Conservation (phyloP, 2,797 vertebrate species). For the Neoniphon sammara region DNA sequence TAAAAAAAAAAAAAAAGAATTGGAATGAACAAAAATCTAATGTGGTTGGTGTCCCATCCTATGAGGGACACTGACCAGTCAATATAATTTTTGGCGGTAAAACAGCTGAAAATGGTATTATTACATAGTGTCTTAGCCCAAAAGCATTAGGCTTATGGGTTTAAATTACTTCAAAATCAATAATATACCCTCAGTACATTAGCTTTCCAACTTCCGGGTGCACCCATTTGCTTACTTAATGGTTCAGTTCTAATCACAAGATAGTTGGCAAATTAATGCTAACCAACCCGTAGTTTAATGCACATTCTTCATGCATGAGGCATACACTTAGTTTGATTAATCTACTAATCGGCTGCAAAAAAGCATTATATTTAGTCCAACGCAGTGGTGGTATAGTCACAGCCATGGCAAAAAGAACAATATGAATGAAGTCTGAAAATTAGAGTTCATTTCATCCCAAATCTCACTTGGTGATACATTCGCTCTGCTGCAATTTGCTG, state of each 20-base stretch:
- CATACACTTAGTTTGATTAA: neutral
- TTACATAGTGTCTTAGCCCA: neutral
- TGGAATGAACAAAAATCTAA: no score
- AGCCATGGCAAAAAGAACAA: no score
- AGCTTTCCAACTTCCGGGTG: neutral
- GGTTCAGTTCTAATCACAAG: neutral
- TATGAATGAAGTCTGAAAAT: neutral
- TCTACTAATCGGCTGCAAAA: neutral
- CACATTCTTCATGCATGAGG: neutral
- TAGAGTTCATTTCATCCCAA: neutral
- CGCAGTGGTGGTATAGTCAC: no score
- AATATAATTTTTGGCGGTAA: no score
- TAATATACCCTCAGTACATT: neutral
- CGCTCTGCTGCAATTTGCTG: neutral
- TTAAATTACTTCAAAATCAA: constrained; percentile 6
- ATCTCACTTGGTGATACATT: neutral
- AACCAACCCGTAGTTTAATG: neutral
- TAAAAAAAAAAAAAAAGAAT: no score
- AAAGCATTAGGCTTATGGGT: neutral
- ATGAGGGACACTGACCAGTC: no score
- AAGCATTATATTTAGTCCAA: neutral
- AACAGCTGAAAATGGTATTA: no score
- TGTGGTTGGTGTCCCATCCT: no score
- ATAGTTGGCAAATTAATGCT: constrained; percentile 4
- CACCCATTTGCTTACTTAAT: constrained; percentile 1